Conservation (phyloP, 1,140 invertebrate genomes). For the Oryzaephilus surinamensis region DNA sequence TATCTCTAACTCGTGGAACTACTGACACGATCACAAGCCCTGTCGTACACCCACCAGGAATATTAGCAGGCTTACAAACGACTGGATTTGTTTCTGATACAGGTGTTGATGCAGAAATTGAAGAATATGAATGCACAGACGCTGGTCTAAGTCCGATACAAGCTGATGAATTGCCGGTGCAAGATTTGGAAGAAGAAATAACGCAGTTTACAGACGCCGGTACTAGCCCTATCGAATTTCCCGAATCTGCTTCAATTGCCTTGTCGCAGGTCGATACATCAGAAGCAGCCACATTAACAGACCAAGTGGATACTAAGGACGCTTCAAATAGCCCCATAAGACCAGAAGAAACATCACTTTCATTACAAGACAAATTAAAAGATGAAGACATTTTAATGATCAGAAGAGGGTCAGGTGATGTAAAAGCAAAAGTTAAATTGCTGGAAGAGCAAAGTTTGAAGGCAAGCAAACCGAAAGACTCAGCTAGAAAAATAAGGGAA, state of each 20-base stretch:
- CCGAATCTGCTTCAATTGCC: slow-evolving; percentile 29
- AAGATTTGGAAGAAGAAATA: slow-evolving; percentile 31
- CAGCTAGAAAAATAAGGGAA: slow-evolving; percentile 25
- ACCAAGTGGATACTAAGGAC: slow-evolving; percentile 39
- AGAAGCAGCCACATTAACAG: slow-evolving; percentile 41
- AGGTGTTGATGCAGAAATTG: slow-evolving; percentile 36
- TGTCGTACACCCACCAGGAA: slow-evolving; percentile 28
- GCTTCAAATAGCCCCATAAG: slow-evolving; percentile 39
- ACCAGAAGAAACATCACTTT: slow-evolving; percentile 26
- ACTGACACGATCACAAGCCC: slow-evolving; percentile 41
- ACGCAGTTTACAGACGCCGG: slow-evolving; percentile 36
- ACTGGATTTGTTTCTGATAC: slow-evolving; percentile 41
- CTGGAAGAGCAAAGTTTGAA: too few relatives aligned
- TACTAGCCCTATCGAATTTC: slow-evolving; percentile 40
- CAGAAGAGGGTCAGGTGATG: slow-evolving; percentile 37
- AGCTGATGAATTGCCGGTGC: slow-evolving; percentile 36
- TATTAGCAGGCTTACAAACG: slow-evolving; percentile 29
- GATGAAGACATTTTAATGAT: slow-evolving; percentile 30
- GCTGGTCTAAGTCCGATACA: slow-evolving; percentile 44
- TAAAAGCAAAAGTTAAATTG: slow-evolving; percentile 38
- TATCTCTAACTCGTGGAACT: slow-evolving; percentile 38
- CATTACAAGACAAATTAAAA: slow-evolving; percentile 19
- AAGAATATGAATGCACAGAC: slow-evolving; percentile 43
- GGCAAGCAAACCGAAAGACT: slow-evolving; percentile 27
- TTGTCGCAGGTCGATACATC: slow-evolving; percentile 38